Evolutionary conservation across 2,113 vertebrate species (phyloP).

Genomic region (Embiotoca jacksoni): DNA sequence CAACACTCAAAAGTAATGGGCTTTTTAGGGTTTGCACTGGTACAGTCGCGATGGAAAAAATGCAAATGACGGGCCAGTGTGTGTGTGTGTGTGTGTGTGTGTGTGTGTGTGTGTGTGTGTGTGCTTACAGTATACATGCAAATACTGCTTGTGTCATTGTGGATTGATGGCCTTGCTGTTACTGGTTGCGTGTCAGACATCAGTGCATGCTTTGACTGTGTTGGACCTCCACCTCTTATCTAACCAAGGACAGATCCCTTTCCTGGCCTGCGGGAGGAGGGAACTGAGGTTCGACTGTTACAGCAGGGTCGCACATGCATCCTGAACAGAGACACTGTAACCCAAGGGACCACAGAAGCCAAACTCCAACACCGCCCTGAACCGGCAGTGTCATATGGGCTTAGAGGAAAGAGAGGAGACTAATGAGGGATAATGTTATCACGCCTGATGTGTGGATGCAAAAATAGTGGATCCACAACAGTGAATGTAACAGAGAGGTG

Average conservation of each 20-base stretch:
- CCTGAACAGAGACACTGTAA: neutral
- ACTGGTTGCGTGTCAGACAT: neutral
- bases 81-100: no score
- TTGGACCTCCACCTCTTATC: slow-evolving; percentile 53
- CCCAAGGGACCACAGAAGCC: slow-evolving; percentile 12
- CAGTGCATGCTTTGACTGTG: neutral
- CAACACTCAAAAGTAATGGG: slow-evolving; percentile 29
- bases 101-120: no score
- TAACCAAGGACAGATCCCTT: slow-evolving; percentile 40
- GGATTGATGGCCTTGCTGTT: neutral
- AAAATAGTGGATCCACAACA: neutral
- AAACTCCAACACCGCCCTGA: neutral
- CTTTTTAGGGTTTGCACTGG: slow-evolving; percentile 20
- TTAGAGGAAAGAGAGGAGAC: neutral
- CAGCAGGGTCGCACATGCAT: slow-evolving; percentile 17
- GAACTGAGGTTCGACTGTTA: slow-evolving; percentile 24
- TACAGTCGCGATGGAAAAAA: neutral
- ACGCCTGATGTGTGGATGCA: slow-evolving; percentile 34
- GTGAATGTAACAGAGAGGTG: neutral
- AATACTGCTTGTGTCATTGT: no score
- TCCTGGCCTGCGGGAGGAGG: slow-evolving; percentile 24
- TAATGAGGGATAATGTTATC: slow-evolving; percentile 25
- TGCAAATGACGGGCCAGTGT: no score
- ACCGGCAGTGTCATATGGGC: no score
- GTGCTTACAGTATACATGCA: no score